phyloP scores from a whole-genome alignment of 2,888 invertebrate species.

The Micoletzkya japonica region DNA sequence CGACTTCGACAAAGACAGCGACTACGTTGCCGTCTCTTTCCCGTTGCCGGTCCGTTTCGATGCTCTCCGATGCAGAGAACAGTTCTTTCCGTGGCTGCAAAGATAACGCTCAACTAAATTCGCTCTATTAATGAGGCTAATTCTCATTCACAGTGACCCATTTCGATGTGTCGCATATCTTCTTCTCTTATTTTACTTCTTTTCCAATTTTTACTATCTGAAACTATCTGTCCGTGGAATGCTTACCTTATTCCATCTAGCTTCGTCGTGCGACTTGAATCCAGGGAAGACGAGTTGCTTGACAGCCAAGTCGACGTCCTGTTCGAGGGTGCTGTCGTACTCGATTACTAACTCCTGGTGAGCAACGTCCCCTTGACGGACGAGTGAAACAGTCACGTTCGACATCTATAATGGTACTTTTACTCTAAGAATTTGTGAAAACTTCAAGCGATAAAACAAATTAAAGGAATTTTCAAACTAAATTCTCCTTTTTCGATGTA shows the following conservation, averaged over 20 bases:
- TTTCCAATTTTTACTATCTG: background rate
- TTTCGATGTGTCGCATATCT: too few species aligned
- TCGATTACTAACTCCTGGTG: constrained; percentile 52
- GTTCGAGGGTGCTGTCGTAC: constrained; percentile 45
- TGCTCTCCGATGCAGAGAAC: constrained; percentile 18
- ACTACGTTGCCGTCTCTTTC: constrained; percentile 47
- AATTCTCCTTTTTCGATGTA: background rate
- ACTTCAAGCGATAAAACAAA: background rate
- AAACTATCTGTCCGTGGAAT: background rate
- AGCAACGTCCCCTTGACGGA: constrained; percentile 43
- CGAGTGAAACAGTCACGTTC: constrained; percentile 49
- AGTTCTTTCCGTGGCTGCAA: constrained; percentile 24
- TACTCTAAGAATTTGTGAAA: background rate
- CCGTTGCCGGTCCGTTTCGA: background rate
- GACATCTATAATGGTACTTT: constrained; percentile 5
- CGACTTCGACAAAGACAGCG: constrained; percentile 51
- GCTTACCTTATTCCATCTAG: constrained; percentile 24
- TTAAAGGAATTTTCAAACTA: background rate
- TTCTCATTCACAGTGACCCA: too few species aligned
- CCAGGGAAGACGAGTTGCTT: constrained; percentile 26
- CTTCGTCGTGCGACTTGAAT: constrained; percentile 14
- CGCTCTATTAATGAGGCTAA: too few species aligned
- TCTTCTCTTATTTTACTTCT: too few species aligned
- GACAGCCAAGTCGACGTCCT: constrained; percentile 29
- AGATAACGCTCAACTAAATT: too few species aligned